Percentiles rank a stretch among this genome's conserved stretches.
Evolutionary conservation across 2,113 vertebrate species (phyloP).

Genomic region (Platysteira castanea): DNA sequence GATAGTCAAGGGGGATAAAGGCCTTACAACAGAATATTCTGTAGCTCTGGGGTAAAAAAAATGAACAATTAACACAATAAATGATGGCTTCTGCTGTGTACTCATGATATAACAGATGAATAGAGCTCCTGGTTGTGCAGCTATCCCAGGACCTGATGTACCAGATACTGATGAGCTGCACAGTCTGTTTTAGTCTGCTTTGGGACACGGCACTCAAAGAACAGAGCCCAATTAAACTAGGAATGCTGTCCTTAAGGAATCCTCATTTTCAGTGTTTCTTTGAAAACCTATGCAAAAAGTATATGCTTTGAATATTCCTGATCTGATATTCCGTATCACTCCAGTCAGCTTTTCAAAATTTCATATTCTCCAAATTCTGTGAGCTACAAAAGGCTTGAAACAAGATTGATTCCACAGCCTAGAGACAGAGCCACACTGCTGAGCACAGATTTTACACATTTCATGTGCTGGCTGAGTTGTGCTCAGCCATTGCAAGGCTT

Average conservation of each 20-base stretch:
- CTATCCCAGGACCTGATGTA: neutral
- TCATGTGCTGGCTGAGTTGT: neutral
- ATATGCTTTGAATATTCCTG: neutral
- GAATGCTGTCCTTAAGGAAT: neutral
- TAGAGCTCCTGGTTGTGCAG: neutral
- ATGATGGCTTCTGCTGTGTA: neutral
- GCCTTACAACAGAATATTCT: neutral
- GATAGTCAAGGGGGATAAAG: fast-evolving
- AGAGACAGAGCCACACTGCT: neutral
- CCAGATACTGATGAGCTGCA: neutral
- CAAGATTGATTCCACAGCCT: neutral
- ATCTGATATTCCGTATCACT: neutral
- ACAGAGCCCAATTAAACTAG: neutral
- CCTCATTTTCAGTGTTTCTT: neutral
- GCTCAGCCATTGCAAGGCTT: neutral
- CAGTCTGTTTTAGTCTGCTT: neutral
- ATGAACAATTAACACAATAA: neutral
- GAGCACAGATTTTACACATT: neutral
- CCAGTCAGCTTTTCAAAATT: neutral
- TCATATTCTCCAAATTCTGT: neutral
- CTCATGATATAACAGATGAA: neutral
- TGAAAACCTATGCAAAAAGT: neutral
- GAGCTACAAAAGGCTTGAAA: neutral
- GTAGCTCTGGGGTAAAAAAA: neutral
- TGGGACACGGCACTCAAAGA: neutral